Base-by-base conservation (phyloP, 2,797 vertebrate genomes). In the Hylomyscus alleni region DNA sequence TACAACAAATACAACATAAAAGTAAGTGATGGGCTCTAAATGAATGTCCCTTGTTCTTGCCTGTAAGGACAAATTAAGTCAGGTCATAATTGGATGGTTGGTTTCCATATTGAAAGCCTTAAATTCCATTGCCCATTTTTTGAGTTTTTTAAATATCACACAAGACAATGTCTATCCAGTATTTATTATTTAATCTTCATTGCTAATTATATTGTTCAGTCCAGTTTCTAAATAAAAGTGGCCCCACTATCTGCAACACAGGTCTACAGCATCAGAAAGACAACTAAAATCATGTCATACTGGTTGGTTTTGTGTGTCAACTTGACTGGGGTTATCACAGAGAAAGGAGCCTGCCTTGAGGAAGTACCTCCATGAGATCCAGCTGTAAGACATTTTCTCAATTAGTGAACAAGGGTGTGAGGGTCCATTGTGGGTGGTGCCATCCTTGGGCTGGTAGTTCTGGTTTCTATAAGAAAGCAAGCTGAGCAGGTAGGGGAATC, bases 81-180 rank as follows among this genome's bases (percentile, higher is more conserved):
- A 4, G 0, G 13, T 52, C 22, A 29, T 78, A 26, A 20, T 17
- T 69, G 2, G 14, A 9, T 72, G 44, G 2, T 52, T 92, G 90
- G 2, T 87, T 95, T 72, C 47, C 24, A 52, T 62, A 9, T 92
- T 44, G 14, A 82, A 62, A 76, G 56, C 37, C 93, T 87, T 91
- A 84, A 29, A 56, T 80, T 37, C 56, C 7, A 2, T 67, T 84
- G 6, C 2, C 17, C 78, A 50, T 17, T 1, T 60, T 29, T 91
- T 76, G 72, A 50, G 12, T 65, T 56, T 8, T 89, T 94, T 62
- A 44, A 31, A 44, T 69, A 80, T 73, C 65, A 90, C 56, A 69
- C 44, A 20, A 65, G 14, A 73, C 6, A 29, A 4, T 92, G 15
- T 87, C 77, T 85, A 37, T 40, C 67, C 62, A 89, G 26, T 37